Evolutionary conservation across 2,113 vertebrate species (phyloP).

Genomic region (Alethe diademata): DNA sequence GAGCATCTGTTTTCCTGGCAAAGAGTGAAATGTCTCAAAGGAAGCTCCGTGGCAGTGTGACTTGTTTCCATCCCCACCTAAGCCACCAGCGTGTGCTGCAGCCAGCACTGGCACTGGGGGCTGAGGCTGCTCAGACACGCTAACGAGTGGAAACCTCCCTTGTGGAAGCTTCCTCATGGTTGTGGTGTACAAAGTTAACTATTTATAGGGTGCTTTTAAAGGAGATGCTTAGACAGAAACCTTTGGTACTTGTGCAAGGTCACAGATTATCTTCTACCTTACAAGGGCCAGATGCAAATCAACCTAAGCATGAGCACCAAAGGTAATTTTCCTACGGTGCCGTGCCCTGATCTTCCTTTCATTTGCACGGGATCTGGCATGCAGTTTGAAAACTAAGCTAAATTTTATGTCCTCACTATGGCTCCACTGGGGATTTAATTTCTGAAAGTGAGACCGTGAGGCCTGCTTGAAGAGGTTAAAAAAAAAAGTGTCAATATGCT

Average conservation of each 20-base stretch:
- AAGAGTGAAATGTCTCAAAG: background rate
- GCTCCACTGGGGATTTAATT: background rate
- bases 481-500: background rate
- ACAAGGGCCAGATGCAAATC: background rate
- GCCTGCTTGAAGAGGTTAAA: background rate
- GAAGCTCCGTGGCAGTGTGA: background rate
- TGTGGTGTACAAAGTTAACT: background rate
- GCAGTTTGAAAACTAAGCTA: background rate
- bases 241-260: background rate
- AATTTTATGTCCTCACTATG: background rate
- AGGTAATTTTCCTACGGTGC: background rate
- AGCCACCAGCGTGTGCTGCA: background rate
- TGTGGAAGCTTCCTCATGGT: background rate
- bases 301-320: background rate
- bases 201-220: background rate
- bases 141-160: background rate
- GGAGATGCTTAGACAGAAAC: background rate
- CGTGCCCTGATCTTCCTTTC: background rate
- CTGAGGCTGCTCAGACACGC: fast-evolving
- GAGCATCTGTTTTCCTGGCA: slow-evolving; percentile 15
- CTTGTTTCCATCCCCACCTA: background rate
- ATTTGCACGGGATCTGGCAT: background rate
- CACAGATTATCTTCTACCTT: background rate
- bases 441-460: background rate
- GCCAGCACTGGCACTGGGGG: background rate